phyloP scores from a whole-genome alignment of 2,113 vertebrate species.

The Atractosteus spatula region DNA sequence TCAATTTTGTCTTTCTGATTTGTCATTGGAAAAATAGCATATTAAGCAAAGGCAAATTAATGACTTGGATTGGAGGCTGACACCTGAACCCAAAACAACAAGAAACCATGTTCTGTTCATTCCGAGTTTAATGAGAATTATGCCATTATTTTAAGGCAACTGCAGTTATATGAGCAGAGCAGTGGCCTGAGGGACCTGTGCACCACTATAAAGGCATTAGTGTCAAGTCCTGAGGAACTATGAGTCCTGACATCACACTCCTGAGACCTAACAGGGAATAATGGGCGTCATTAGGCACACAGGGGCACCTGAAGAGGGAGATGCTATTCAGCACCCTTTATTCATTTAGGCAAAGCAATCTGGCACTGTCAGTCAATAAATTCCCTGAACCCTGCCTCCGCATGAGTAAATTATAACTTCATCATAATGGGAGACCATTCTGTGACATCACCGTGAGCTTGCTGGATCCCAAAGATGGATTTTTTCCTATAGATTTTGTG shows the following conservation, averaged over 20 bases:
- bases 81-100: too few species aligned
- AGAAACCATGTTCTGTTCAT: background rate
- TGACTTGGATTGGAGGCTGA: too few species aligned
- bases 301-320: conserved; percentile 31
- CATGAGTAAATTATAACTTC: conserved; percentile 44
- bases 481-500: conserved; percentile 12
- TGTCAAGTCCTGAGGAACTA: conserved; percentile 51
- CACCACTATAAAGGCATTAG: conserved; percentile 50
- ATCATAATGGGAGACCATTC: conserved; percentile 16
- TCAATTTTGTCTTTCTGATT: too few species aligned
- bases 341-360: conserved; percentile 54
- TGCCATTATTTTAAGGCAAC: conserved; percentile 27
- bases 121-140: conserved; percentile 22
- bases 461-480: conserved; percentile 15
- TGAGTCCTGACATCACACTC: conserved; percentile 37
- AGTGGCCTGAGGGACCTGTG: conserved; percentile 16
- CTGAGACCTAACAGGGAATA: conserved; percentile 35
- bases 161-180: conserved; percentile 22
- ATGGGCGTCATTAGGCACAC: conserved; percentile 28
- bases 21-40: too few species aligned
- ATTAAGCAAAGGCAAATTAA: too few species aligned
- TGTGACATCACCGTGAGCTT: conserved; percentile 9
- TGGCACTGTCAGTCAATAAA: conserved; percentile 45
- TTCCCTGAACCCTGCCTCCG: conserved; percentile 34
- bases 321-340: conserved; percentile 37